These are phyloP conservation scores for Salvator merianae DNA, from an alignment of 2,113 vertebrate species.

Conservation along the genomic window DNA sequence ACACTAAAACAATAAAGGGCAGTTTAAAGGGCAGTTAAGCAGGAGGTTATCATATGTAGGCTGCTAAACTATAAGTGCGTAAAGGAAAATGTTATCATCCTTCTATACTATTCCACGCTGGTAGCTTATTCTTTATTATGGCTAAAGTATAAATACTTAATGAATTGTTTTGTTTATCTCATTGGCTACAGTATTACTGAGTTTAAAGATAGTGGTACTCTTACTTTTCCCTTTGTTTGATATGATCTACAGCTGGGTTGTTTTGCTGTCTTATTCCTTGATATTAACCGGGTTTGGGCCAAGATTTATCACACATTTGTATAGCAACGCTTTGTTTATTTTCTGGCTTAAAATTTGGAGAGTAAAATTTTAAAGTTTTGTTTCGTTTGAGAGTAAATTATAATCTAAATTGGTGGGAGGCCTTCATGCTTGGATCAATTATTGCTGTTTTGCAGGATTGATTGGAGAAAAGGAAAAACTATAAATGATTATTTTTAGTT, in stretches of 20 bases:
- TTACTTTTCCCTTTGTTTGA: background rate
- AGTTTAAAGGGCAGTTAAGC: slow-evolving; percentile 75
- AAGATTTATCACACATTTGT: no score
- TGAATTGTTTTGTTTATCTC: background rate
- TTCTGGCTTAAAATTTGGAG: no score
- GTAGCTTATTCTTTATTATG: slow-evolving; percentile 11
- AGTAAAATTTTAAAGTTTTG: no score
- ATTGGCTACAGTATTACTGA: background rate
- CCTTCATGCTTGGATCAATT: no score
- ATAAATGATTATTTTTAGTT: no score
- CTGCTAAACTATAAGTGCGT: background rate
- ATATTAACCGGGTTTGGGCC: background rate
- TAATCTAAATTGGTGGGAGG: no score
- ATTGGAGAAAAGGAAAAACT: background rate
- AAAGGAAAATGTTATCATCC: slow-evolving; percentile 17
- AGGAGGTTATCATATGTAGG: slow-evolving; percentile 53
- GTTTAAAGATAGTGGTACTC: background rate
- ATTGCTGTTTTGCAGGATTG: no score
- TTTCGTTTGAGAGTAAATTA: no score
- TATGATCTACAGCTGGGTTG: no score
- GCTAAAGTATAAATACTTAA: background rate
- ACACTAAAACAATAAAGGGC: slow-evolving; percentile 77
- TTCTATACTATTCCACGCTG: background rate
- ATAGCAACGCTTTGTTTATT: no score
- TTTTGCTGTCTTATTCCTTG: background rate